phyloP scores from a whole-genome alignment of 35 echinoderm and acorn worm species.

The Patiria miniata region DNA sequence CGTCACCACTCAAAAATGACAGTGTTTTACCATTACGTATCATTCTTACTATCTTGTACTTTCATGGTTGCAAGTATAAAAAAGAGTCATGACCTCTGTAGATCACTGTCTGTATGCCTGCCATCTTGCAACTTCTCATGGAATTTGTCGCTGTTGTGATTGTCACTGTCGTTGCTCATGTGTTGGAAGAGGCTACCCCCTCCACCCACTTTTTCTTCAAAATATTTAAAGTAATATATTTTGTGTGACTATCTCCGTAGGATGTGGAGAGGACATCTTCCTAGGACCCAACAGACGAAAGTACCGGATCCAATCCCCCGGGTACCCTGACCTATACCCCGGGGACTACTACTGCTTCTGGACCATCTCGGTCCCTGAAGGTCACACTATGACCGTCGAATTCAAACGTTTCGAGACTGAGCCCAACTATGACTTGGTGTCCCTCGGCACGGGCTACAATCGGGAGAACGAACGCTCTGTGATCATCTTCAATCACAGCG shows the following conservation, averaged over 20 bases:
- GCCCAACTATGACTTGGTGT: constrained; percentile 76
- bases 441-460: constrained; percentile 65
- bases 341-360: constrained; percentile 88
- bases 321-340: constrained; percentile 65
- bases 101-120: no score
- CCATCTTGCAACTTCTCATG: no score
- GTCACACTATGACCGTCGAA: constrained; percentile 57
- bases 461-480: constrained; percentile 5
- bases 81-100: no score
- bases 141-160: no score
- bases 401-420: constrained; percentile 85
- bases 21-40: no score
- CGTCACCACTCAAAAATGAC: no score
- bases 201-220: no score
- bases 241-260: constrained; percentile 18
- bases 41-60: no score
- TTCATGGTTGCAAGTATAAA: no score
- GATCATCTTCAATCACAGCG: constrained; percentile 85
- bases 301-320: constrained; percentile 57
- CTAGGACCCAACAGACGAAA: constrained; percentile 17
- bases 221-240: background rate
- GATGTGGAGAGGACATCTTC: constrained; percentile 84
- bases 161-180: no score
- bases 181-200: no score
- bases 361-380: constrained; percentile 66